A percentile compares a stretch with the other conserved stretches of the same genome.
Evolutionary conservation across 2,113 vertebrate species (phyloP).

Genomic region (Triplophysa tibetana): DNA sequence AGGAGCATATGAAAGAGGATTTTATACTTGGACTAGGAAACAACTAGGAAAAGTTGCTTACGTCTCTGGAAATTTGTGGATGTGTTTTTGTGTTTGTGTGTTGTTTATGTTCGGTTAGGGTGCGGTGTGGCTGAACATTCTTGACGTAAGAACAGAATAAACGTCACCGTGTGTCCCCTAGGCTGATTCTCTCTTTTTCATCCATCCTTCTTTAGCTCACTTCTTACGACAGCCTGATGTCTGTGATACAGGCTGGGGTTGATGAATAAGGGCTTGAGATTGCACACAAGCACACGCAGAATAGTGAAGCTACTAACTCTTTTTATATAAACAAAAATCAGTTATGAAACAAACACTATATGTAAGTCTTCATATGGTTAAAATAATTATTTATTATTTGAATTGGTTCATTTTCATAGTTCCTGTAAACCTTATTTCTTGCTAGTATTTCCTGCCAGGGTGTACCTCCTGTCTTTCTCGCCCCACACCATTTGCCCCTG

Average conservation of each 20-base stretch:
- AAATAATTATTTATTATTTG: too few species aligned
- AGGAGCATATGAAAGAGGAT: slow-evolving; percentile 10
- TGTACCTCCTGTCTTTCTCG: neutral
- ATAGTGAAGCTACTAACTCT: too few species aligned
- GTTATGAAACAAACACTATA: too few species aligned
- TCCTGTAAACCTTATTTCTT: neutral
- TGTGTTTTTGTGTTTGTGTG: slow-evolving; percentile 6
- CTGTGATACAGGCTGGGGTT: slow-evolving; percentile 30
- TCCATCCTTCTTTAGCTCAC: slow-evolving; percentile 37
- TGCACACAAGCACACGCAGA: slow-evolving; percentile 3
- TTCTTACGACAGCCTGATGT: slow-evolving; percentile 32
- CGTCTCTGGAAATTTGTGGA: neutral
- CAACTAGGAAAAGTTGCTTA: neutral
- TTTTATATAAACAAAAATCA: too few species aligned
- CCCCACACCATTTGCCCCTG: slow-evolving; percentile 1
- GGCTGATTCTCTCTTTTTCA: slow-evolving; percentile 59
- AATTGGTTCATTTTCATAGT: too few species aligned
- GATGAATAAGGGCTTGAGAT: too few species aligned
- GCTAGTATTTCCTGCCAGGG: neutral
- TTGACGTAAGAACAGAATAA: slow-evolving; percentile 65
- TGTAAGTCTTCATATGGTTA: too few species aligned
- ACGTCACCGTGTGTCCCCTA: slow-evolving; percentile 65
- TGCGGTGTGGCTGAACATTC: slow-evolving; percentile 66
- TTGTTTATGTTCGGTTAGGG: slow-evolving; percentile 53
- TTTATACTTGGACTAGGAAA: too few species aligned